A percentile compares a stretch with the other conserved stretches of the same genome.
These are phyloP conservation scores for Steinernema hermaphroditum DNA, from an alignment of 2,888 invertebrate genomes.

Conservation along the genomic window DNA sequence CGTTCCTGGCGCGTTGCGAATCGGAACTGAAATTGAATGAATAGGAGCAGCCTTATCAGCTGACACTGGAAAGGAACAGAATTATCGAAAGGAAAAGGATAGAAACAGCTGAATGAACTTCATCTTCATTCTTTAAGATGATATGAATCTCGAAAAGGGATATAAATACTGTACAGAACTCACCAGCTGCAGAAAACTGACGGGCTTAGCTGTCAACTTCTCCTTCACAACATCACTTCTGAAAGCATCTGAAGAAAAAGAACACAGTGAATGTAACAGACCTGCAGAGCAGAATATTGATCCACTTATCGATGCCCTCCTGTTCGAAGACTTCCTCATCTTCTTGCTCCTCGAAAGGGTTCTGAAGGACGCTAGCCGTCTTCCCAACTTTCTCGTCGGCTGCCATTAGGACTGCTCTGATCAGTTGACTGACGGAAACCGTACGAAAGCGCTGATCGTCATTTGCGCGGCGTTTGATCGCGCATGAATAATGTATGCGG, in stretches of 20 bases:
- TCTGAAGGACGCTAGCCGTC: too few species aligned
- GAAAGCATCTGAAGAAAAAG: not conserved
- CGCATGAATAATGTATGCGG: too few species aligned
- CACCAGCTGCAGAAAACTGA: constrained; percentile 26
- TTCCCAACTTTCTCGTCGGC: too few species aligned
- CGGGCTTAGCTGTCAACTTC: constrained; percentile 28
- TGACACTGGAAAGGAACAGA: not conserved
- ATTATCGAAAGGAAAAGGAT: not conserved
- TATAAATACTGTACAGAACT: not conserved
- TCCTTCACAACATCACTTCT: constrained; percentile 25
- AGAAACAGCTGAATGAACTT: not conserved
- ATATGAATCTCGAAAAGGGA: too few species aligned
- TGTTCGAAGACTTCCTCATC: constrained; percentile 9
- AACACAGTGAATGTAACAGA: not conserved
- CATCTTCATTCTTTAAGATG: too few species aligned
- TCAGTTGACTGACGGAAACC: too few species aligned
- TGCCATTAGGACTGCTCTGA: too few species aligned
- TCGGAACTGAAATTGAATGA: not conserved
- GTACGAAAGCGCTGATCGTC: too few species aligned
- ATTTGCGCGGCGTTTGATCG: too few species aligned
- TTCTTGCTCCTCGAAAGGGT: too few species aligned
- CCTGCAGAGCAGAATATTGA: constrained; percentile 29
- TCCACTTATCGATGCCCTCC: constrained; percentile 25
- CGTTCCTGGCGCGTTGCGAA: constrained; percentile 19
- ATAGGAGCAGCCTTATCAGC: not conserved